Evolutionary conservation across 2,113 vertebrate species (phyloP), one percentile per base, ranked within the genome.

Genomic region (Panthera leo): DNA sequence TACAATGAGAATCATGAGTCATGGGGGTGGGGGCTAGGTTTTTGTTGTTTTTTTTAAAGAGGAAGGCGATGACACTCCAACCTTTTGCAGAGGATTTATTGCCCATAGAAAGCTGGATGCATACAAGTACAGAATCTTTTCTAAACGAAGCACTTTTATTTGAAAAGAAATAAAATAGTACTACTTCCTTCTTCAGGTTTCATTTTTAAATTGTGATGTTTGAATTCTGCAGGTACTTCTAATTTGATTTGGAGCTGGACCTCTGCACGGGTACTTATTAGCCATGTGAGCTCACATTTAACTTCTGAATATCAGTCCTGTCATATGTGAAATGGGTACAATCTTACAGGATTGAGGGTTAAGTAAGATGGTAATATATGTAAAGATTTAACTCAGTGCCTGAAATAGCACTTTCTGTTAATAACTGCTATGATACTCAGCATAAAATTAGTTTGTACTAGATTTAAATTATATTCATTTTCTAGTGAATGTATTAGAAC

Each of bases 111-210:
- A 23, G 39, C 67, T 91, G 86, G 27, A 36, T 23, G 34, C 68
- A 93, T 68, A 36, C 39, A 31, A 88, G 5, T 45, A 31, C 86
- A 93, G 45, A 58, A 85, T 94, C 16, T 86, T 90, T 94, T 89
- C 45, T 80, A 84, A 82, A 88, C 42, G 55, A 73, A 93, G 86
- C 16, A 78, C 27, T 53, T 96, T 88, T 84, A 91, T 90, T 96
- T 91, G 87, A 83, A 95, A 86, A 65, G 76, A 76, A 86, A 65
- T 82, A 70, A 93, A 90, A 45, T 78, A 76, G 21, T 48, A 25
- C 34, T 29, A n/a, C 11, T 61, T 71, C 61, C 23, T 45, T 53
- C 71, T 70, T 92, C 8, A 70, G 51, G 67, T 90, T 89, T 95
- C 48, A 79, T 27, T 94, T 91, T 63, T 83, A 51, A 79, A 19